Evolutionary conservation across 1,140 invertebrate genomes (phyloP), one percentile per base, ranked within the genome.

Genomic region (Papilio polyxenes): DNA sequence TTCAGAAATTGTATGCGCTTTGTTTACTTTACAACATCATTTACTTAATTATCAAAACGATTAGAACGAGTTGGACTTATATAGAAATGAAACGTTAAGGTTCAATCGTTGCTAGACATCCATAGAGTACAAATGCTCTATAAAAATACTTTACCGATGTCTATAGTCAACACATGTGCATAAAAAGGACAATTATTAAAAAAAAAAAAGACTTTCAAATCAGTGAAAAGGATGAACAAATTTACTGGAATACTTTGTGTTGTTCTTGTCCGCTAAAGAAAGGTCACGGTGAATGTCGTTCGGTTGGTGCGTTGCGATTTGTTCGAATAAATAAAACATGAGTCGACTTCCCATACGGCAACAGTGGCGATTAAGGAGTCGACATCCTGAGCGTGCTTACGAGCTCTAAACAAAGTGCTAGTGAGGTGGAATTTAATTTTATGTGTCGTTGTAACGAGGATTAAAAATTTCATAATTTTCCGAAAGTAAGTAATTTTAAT

Each of bases 311-410:
- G 62, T 31, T 48, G 44, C 75, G 77, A 83, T 83, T 83, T 83
- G 75, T 72, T 80, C 74, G 81, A 75, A 81, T 79, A 76, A 83
- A 86, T 86, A 86, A 83, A 86, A 86, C 82, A 83, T 48, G 76
- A 48, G 65, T 5, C 51, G 78, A 69, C 37, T 53, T 77, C n/a
- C 82, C 59, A 15, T 31, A 40, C 53, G 15, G 75, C 75, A 37
- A 53, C 85, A 83, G 85, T 86, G 83, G 48, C 59, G 31, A 4
- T 10, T 74, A 80, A 82, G 83, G 78, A 82, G 80, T 51, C 53
- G 59, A 4, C 37, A 82, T 86, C 83, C 85, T 86, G 82, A 78
- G 59, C 10, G 48, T 56, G 75, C 44, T 20, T 65, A 5, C 11
- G 49, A 23, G 48, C 75, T 23, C 11, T 77, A 56, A 44, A 7